These are phyloP conservation scores for Pocillopora verrucosa DNA, from an alignment of 64 coral and sea anemone genomes.

Conservation along the genomic window DNA sequence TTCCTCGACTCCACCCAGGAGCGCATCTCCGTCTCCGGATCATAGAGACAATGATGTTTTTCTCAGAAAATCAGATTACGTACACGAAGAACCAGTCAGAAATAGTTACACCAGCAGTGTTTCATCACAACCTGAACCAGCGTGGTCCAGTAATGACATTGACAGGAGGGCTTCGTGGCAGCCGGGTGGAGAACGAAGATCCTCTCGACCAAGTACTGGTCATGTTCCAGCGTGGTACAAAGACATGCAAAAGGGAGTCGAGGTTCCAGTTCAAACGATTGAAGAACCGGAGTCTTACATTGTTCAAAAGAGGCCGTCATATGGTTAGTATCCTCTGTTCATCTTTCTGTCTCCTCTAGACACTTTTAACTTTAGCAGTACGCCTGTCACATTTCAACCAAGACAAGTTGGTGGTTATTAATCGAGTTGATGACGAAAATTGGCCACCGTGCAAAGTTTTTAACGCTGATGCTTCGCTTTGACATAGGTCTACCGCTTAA, in stretches of 20 bases:
- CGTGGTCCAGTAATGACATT: slow-evolving; percentile 24
- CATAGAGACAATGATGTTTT: slow-evolving; percentile 61
- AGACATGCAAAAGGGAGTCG: slow-evolving; percentile 80
- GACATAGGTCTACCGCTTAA: too few relatives aligned
- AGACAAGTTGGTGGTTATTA: too few relatives aligned
- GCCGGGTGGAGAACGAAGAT: neutral
- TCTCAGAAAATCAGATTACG: slow-evolving; percentile 23
- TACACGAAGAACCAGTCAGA: slow-evolving; percentile 34
- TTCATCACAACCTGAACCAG: slow-evolving; percentile 16
- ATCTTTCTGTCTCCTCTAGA: too few relatives aligned
- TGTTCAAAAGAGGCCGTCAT: slow-evolving; percentile 73
- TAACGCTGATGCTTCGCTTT: too few relatives aligned
- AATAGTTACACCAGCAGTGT: slow-evolving; percentile 15
- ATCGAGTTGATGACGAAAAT: neutral
- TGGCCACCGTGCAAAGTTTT: too few relatives aligned
- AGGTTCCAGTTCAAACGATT: slow-evolving; percentile 72
- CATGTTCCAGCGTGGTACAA: slow-evolving; percentile 91
- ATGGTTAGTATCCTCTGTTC: slow-evolving; percentile 35
- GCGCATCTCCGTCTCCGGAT: slow-evolving; percentile 30
- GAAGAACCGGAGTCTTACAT: slow-evolving; percentile 74
- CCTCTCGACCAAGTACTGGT: neutral
- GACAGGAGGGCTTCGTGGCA: slow-evolving; percentile 15
- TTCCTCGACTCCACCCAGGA: slow-evolving; percentile 23
- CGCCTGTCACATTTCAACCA: too few relatives aligned
- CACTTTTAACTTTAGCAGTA: too few relatives aligned